Base-by-base conservation (phyloP, 2,113 vertebrate species). In the Centropus unirufus region DNA sequence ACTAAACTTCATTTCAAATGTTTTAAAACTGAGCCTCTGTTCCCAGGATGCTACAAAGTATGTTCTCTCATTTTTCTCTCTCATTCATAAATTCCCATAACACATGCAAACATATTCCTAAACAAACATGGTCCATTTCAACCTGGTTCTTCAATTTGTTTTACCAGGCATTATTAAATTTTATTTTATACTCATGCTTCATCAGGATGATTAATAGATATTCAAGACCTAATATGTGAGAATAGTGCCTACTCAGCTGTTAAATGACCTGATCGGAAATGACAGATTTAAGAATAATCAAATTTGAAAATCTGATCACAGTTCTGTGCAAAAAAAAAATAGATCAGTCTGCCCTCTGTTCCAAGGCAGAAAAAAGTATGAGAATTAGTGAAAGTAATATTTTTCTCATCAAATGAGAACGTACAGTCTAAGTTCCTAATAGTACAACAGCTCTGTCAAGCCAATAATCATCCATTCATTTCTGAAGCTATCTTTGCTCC, bases 361-460 rank as follows among this genome's bases (percentile, higher is more conserved):
- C 39, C 20, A 72, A 68, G 61, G 34, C 34, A 91, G 58, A 57
- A 88, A 87, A 70, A 83, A 52, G 29, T 16, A 55, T 8, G 8
- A 73, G 8, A 70, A 84, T 49, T 49, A 86, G 51, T 74, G 42
- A 70, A 63, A 57, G 36, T 17, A 61, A 0, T 34, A 32, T 67
- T 93, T 75, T 90, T 70, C 39, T 81, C 57, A 30, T 78, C 80
- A 84, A 81, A 88, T 90, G 47, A 93, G 14, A 78, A 83, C 14
- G 86, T 22, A 54, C 57, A 62, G n/a, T 92, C 88, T 75, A 91
- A 86, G 26, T 83, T 90, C 59, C 61, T 87, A 87, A 77, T 72
- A 72, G 2, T 83, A 39, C 70, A 93, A 78, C 26, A 94, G 26
- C 42, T 86, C 44, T 94, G 72, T 67, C 76, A 93, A 93, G 96